A percentile compares a stretch with the other conserved stretches of the same genome.
These are phyloP conservation scores for Hirtodrosophila alboralis DNA, from an alignment of 2,888 invertebrate species.

Conservation along the genomic window DNA sequence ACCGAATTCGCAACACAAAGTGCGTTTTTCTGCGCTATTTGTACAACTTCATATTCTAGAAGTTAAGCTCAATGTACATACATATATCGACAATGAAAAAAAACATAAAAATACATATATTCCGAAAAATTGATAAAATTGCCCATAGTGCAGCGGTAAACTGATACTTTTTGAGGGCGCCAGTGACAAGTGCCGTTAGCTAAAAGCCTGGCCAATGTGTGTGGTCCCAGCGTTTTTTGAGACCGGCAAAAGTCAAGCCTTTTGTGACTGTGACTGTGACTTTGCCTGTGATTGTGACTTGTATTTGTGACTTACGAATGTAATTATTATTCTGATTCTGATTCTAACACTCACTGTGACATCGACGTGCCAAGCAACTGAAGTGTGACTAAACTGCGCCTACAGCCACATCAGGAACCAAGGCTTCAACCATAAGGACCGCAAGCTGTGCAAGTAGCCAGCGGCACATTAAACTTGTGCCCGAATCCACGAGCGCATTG, in stretches of 20 bases:
- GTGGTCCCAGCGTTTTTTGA: conserved; percentile 25
- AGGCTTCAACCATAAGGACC: conserved; percentile 45
- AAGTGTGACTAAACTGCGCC: conserved; percentile 73
- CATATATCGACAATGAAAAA: too few species aligned
- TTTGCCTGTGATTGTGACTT: conserved; percentile 11
- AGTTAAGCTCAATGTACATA: too few species aligned
- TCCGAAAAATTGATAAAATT: too few species aligned
- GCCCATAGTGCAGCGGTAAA: too few species aligned
- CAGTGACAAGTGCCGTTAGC: conserved; percentile 60
- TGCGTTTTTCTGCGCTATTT: too few species aligned
- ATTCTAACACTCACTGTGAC: conserved; percentile 7
- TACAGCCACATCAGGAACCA: conserved; percentile 39
- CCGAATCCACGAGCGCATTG: conserved; percentile 43
- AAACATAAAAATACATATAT: too few species aligned
- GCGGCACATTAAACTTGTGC: conserved; percentile 36
- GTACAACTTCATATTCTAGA: too few species aligned
- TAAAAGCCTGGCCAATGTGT: conserved; percentile 25
- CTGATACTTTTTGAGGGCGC: conserved; percentile 35
- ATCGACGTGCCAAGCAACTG: conserved; percentile 25
- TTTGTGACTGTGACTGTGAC: conserved; percentile 57
- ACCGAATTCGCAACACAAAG: too few species aligned
- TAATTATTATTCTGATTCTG: too few species aligned
- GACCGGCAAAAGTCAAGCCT: conserved; percentile 64
- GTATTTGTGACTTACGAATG: too few species aligned
- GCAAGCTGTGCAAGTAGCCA: conserved; percentile 63